phyloP scores from a whole-genome alignment of 2,888 invertebrate genomes.

The Leptinotarsa haldemani region DNA sequence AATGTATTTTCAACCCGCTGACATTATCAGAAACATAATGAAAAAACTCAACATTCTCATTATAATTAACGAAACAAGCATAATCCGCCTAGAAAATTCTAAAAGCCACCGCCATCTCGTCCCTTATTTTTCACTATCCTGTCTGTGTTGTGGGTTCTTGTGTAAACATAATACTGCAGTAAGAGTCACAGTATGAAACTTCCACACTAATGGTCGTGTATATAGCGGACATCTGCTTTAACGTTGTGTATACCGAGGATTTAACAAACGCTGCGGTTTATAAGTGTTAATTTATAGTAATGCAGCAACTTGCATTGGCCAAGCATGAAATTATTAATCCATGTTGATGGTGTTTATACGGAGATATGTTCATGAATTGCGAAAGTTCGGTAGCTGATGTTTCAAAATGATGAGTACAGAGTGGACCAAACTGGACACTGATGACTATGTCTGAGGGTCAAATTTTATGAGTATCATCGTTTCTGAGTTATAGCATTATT shows the following conservation, averaged over 20 bases:
- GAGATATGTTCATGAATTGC: neutral
- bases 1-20: too few species aligned
- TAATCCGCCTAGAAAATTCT: too few species aligned
- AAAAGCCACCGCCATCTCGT: neutral
- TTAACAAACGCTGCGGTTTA: constrained; percentile 45
- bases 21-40: too few species aligned
- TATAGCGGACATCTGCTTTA: constrained; percentile 43
- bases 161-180: constrained; percentile 30
- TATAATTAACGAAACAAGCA: too few species aligned
- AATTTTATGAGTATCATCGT: too few species aligned
- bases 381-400: neutral
- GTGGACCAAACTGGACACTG: too few species aligned
- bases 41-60: too few species aligned
- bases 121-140: neutral
- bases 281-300: constrained; percentile 47
- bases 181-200: constrained; percentile 41
- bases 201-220: constrained; percentile 43
- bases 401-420: too few species aligned
- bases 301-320: constrained; percentile 34
- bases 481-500: too few species aligned
- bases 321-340: constrained; percentile 28
- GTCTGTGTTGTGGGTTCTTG: constrained; percentile 30
- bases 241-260: constrained; percentile 42
- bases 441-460: too few species aligned
- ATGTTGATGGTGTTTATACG: constrained; percentile 1